These are phyloP conservation scores for Atrina japonica DNA, from an alignment of 2,888 invertebrate genomes.

Conservation along the genomic window DNA sequence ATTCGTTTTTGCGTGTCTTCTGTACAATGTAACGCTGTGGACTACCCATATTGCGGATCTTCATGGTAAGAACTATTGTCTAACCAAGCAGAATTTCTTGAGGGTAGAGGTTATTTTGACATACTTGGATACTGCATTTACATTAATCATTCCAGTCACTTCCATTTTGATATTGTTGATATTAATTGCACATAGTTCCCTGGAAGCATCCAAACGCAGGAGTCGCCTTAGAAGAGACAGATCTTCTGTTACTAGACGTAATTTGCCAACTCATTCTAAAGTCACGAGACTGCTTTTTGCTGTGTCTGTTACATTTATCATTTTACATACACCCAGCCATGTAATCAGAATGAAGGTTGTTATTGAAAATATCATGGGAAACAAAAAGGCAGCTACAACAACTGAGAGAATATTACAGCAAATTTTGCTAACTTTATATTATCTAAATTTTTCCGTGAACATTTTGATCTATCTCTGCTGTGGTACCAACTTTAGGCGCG, in stretches of 20 bases:
- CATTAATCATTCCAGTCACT: constrained; percentile 46
- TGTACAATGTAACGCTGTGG: constrained; percentile 68
- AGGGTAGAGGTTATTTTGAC: constrained; percentile 53
- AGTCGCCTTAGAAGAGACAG: constrained; percentile 21
- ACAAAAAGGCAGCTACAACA: constrained; percentile 17
- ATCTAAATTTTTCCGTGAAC: constrained; percentile 66
- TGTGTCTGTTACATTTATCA: constrained; percentile 62
- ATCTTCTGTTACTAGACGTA: not conserved
- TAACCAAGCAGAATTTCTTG: constrained; percentile 41
- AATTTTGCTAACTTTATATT: constrained; percentile 60
- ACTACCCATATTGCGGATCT: constrained; percentile 39
- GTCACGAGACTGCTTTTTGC: constrained; percentile 65
- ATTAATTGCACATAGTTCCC: constrained; percentile 25
- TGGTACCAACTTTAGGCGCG: constrained; percentile 60
- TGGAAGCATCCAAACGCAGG: constrained; percentile 12
- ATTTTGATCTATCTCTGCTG: constrained; percentile 59
- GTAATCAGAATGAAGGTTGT: constrained; percentile 54
- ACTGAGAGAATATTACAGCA: constrained; percentile 46
- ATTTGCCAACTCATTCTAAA: constrained; percentile 28
- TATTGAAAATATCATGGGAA: constrained; percentile 43
- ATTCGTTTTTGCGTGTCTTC: constrained; percentile 44
- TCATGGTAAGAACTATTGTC: constrained; percentile 45
- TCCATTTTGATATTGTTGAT: constrained; percentile 45
- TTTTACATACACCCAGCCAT: constrained; percentile 66
- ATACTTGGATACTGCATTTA: constrained; percentile 55